Evolutionary conservation across 1,140 invertebrate genomes (phyloP).

Genomic region (Octopus sinensis): DNA sequence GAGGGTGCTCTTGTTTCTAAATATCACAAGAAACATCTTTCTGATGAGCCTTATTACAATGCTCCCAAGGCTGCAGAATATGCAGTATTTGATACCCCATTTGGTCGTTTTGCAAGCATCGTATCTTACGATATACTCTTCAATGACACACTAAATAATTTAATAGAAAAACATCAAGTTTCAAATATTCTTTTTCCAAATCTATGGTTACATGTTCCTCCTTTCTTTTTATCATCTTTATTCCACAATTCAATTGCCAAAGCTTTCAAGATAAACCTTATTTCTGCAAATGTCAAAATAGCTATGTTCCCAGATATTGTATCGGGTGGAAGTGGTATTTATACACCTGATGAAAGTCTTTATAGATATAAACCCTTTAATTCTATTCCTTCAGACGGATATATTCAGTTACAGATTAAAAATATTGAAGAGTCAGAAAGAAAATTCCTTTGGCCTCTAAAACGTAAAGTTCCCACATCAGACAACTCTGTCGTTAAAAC

Average conservation of each 20-base stretch:
- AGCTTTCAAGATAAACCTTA: background rate
- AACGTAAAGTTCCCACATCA: no score
- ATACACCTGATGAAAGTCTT: background rate
- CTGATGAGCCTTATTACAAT: slow-evolving; percentile 60
- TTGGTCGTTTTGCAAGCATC: slow-evolving; percentile 74
- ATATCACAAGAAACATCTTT: slow-evolving; percentile 70
- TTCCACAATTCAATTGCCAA: background rate
- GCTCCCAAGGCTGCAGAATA: slow-evolving; percentile 42
- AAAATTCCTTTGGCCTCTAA: no score
- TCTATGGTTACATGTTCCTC: background rate
- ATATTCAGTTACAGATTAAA: no score
- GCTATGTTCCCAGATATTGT: background rate
- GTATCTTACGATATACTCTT: slow-evolving; percentile 68
- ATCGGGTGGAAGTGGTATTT: background rate
- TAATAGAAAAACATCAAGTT: background rate
- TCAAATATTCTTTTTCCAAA: background rate
- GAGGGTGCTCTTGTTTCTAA: slow-evolving; percentile 62
- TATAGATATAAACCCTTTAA: no score
- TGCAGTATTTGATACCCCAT: slow-evolving; percentile 66
- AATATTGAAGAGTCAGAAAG: no score
- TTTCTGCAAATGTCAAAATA: background rate
- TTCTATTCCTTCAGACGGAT: no score
- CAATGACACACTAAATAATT: background rate
- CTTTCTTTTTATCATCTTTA: background rate
- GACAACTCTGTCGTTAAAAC: no score